Percentiles rank a stretch among this genome's conserved stretches.
Evolutionary conservation across 2,888 invertebrate genomes (phyloP).

Genomic region (Unio pictorum): DNA sequence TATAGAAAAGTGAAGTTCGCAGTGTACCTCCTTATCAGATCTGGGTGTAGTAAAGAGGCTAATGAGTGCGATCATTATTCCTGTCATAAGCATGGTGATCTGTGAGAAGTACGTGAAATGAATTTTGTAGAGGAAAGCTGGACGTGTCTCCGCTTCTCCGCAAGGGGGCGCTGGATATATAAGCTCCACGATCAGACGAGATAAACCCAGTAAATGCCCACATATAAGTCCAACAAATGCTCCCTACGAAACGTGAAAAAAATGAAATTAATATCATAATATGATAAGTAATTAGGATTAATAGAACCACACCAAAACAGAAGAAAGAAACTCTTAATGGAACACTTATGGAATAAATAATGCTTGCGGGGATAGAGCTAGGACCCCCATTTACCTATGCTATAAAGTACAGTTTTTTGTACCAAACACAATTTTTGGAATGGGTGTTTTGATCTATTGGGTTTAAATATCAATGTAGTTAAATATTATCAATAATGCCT

Average conservation of each 20-base stretch:
- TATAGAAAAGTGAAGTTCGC: background rate
- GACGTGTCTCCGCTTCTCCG: conserved; percentile 30
- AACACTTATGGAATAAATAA: no score
- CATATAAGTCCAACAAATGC: conserved; percentile 37
- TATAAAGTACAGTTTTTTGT: no score
- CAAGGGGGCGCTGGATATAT: conserved; percentile 39
- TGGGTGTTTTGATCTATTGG: no score
- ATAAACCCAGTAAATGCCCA: conserved; percentile 26
- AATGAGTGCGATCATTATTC: conserved; percentile 32
- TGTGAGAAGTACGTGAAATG: conserved; percentile 50
- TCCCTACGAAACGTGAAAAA: conserved; percentile 13
- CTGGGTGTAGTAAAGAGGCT: conserved; percentile 35
- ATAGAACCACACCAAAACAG: no score
- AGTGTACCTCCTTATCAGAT: conserved; percentile 27
- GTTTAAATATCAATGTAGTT: no score
- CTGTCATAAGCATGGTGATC: conserved; percentile 38
- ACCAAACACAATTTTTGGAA: no score
- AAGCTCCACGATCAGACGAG: conserved; percentile 31
- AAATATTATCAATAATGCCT: no score
- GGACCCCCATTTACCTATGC: no score
- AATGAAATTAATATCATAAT: no score
- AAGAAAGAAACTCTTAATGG: no score
- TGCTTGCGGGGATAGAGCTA: no score
- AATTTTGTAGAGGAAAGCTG: conserved; percentile 34
- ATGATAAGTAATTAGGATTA: no score